A percentile compares a stretch with the other conserved stretches of the same genome.
phyloP scores from a whole-genome alignment of 92 coral and sea anemone species.

The Epizoanthus stellaris region DNA sequence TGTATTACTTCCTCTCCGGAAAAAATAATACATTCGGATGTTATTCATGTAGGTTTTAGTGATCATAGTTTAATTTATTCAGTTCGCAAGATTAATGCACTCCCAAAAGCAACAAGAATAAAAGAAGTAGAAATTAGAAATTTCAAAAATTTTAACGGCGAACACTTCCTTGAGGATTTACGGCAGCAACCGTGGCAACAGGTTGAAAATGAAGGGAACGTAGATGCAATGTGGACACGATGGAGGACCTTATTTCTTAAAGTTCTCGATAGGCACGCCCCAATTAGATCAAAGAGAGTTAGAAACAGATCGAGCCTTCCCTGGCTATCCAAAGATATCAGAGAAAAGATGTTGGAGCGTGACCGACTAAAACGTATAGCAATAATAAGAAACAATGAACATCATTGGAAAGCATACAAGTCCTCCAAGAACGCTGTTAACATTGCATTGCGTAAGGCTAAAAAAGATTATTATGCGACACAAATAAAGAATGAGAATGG shows the following conservation, averaged over 20 bases:
- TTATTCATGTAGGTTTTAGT: slow-evolving; percentile 42
- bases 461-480: slow-evolving; percentile 37
- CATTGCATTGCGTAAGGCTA: slow-evolving; percentile 43
- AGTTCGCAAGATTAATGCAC: slow-evolving; percentile 38
- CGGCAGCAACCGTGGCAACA: slow-evolving; percentile 16
- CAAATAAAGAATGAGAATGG: slow-evolving; percentile 38
- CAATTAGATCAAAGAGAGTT: slow-evolving; percentile 37
- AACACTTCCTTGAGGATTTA: slow-evolving; percentile 27
- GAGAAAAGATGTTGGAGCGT: slow-evolving; percentile 43
- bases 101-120: background rate
- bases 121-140: slow-evolving; percentile 42
- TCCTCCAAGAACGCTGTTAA: slow-evolving; percentile 54
- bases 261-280: slow-evolving; percentile 51
- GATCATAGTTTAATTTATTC: slow-evolving; percentile 38
- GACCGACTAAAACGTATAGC: slow-evolving; percentile 53
- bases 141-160: slow-evolving; percentile 37
- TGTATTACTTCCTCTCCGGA: slow-evolving; percentile 39
- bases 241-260: slow-evolving; percentile 32
- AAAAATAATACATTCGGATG: slow-evolving; percentile 32
- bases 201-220: slow-evolving; percentile 10
- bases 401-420: slow-evolving; percentile 43
- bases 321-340: slow-evolving; percentile 53
- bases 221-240: slow-evolving; percentile 40
- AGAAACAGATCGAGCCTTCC: slow-evolving; percentile 48
- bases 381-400: slow-evolving; percentile 31